phyloP scores from a whole-genome alignment of 2,888 invertebrate species.

The Apoderus coryli region DNA sequence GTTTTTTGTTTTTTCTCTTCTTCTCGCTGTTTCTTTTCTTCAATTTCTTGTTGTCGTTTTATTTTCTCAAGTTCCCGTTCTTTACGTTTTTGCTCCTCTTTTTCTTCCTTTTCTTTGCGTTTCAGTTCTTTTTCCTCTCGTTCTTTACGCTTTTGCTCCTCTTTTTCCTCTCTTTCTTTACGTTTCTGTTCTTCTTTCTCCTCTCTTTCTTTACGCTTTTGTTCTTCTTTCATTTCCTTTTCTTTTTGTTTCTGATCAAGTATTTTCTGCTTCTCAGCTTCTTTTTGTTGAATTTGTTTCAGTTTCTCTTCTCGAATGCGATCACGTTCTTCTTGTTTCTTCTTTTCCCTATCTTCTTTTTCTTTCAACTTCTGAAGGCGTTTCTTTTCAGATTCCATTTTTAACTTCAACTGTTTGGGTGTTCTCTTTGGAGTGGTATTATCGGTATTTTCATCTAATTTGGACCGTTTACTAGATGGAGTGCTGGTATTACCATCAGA shows the following conservation, averaged over 20 bases:
- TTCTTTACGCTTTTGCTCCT: conserved; percentile 33
- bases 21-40: conserved; percentile 50
- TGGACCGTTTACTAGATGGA: no score
- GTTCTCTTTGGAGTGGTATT: conserved; percentile 19
- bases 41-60: conserved; percentile 36
- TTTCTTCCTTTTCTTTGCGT: conserved; percentile 36
- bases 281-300: conserved; percentile 22
- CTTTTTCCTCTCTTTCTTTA: conserved; percentile 38
- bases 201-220: conserved; percentile 18
- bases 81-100: conserved; percentile 34
- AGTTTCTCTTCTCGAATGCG: conserved; percentile 37
- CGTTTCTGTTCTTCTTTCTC: conserved; percentile 24
- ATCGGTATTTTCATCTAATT: conserved; percentile 2
- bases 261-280: conserved; percentile 22
- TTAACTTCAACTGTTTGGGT: conserved; percentile 37
- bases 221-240: conserved; percentile 32
- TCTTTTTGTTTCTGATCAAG: conserved; percentile 36
- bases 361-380: conserved; percentile 30
- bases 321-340: conserved; percentile 35
- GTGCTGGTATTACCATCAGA: no score
- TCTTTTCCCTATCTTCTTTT: conserved; percentile 26
- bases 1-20: conserved; percentile 65
- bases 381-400: conserved; percentile 26
- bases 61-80: conserved; percentile 46
- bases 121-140: conserved; percentile 40